Evolutionary conservation across 2,888 invertebrate species (phyloP), one percentile per base, ranked within the genome.

Genomic region (Sisyra terminalis): DNA sequence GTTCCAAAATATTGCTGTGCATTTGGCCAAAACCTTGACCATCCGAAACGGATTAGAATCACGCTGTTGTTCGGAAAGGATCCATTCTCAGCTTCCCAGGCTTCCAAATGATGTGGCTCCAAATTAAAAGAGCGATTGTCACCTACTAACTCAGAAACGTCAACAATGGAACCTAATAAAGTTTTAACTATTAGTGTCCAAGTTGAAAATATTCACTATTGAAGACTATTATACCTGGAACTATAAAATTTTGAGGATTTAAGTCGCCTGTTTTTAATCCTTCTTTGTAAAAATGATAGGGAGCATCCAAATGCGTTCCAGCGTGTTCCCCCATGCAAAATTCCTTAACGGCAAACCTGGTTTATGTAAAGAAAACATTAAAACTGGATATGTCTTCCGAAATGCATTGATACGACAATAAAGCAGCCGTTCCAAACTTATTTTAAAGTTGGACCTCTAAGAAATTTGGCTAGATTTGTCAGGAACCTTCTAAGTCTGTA

Each of bases 241-340:
- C 64, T 13, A 67, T 51, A 6, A 72, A 51, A 13, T 51, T 50
- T 2, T 51, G 45, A 4, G 56, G 35, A 6, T 72, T 71, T 37
- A 74, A 65, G 42, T 70, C 59, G 2, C 59, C 64, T 2, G 68
- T 61, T 45, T 64, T 65, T 64, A 64, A 64, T 6, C 64, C 65
- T 2, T 58, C 52, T 40, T 58, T 49, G 45, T 57, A 49, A 50
- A 72, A 72, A 51, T 73, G 73, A 40, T 65, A 64, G 1, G 75
- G 74, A 1, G 74, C 68, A 52, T 73, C 73, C 29, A 74, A 49
- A 51, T 75, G 74, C 1, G 73, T 74, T 3, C 73, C 71, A 2
- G 64, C 64, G 50, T 73, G 73, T 49, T 73, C 73, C 0, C 63
- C 60, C 15, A 61, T 56, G 30, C 58, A 57, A 48, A 70, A 64